A percentile compares a stretch with the other conserved stretches of the same genome.
Evolutionary conservation across 1,140 invertebrate species (phyloP).

Genomic region (Luehdorfia chinensis): DNA sequence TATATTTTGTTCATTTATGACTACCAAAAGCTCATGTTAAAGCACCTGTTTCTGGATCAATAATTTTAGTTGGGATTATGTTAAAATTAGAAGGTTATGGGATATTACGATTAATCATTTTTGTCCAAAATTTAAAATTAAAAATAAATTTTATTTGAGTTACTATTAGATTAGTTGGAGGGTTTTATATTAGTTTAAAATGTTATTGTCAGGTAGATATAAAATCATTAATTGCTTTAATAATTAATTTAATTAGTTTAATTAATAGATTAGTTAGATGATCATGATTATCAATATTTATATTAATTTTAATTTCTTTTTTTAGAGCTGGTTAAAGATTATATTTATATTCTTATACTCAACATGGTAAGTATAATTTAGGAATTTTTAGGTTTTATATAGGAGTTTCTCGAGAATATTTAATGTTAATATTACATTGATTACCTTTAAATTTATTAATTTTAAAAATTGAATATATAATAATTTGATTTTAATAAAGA

Average conservation of each 20-base stretch:
- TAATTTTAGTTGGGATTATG: too few relatives aligned
- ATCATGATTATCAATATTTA: conserved; percentile 65
- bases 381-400: conserved; percentile 57
- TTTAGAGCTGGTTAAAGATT: conserved; percentile 69
- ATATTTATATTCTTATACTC: conserved; percentile 77
- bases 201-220: conserved; percentile 80
- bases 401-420: conserved; percentile 74
- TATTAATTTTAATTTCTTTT: conserved; percentile 73
- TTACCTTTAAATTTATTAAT: conserved; percentile 79
- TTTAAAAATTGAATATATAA: conserved; percentile 74
- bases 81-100: conserved; percentile 84
- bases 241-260: conserved; percentile 67
- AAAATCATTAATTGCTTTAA: conserved; percentile 79
- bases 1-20: conserved; percentile 84
- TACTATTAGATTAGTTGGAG: conserved; percentile 77
- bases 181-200: conserved; percentile 77
- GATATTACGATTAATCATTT: conserved; percentile 76
- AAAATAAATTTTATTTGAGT: conserved; percentile 72
- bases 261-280: conserved; percentile 77
- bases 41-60: too few relatives aligned
- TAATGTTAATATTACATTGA: conserved; percentile 79
- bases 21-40: conserved; percentile 85
- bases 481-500: conserved; percentile 76
- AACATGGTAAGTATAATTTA: conserved; percentile 76
- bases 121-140: conserved; percentile 58